Evolutionary conservation across 2,888 invertebrate genomes (phyloP), one percentile per base, ranked within the genome.

Genomic region (Zootermopsis nevadensis): DNA sequence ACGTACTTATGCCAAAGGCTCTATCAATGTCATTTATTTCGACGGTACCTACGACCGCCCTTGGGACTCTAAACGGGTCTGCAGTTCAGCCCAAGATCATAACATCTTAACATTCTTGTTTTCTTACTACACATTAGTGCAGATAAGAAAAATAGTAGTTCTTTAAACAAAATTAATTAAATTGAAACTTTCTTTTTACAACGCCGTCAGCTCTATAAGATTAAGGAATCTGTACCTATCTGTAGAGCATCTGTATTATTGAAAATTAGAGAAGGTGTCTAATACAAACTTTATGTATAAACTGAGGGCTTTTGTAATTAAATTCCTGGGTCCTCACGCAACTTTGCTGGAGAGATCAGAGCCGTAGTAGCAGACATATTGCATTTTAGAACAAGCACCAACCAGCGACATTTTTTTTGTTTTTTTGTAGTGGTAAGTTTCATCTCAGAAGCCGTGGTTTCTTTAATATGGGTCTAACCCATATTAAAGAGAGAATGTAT

Each of bases 221-320:
- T 38, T 72, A 72, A 72, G 22, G 72, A 38, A 72, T 74, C 38
- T 74, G 74, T 22, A 38, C 24, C 38, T n/a, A 35, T 38, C 3
- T 38, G 74, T 35, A 42, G 38, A 38, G 42, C n/a, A 74, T 74
- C 74, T 42, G n/a, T 74, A 69, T 10, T n/a, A 66, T 19, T 27
- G 66, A 27, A 66, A 12, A 27, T 6, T 30, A 15, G 15, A 19
- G 31, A 38, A 42, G n/a, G 38, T 74, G 74, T 74, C 74, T 38
- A 74, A 74, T 24, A n/a, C 74, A 42, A 74, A 74, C 74, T 74
- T 74, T 24, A 35, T 72, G 2, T 35, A 4, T 74, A 74, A 66
- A 79, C 66, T 66, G 19, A 60, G 10, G 35, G 66, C 79, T 79
- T 79, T 53, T 79, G 79, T 66, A 79, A 79, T 79, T 79, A 79